Percentiles rank a stretch among this genome's conserved stretches.
Conservation (phyloP, 2,888 invertebrate species). For the Aspidiotus rigidus region DNA sequence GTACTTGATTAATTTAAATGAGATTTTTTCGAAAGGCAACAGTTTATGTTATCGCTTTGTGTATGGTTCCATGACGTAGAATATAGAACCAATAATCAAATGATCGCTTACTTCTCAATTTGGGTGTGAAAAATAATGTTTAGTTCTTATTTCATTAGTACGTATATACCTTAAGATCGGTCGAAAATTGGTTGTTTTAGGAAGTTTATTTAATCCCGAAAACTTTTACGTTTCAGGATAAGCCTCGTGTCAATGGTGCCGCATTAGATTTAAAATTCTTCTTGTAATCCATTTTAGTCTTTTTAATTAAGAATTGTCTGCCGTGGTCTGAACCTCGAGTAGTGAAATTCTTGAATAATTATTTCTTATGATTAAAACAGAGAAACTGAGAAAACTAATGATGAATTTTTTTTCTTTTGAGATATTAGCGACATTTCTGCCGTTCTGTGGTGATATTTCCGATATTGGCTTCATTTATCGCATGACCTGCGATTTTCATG, state of each 20-base stretch:
- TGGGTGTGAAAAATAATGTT: too few relatives aligned
- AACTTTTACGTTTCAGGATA: slow-evolving; percentile 18
- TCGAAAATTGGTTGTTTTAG: too few relatives aligned
- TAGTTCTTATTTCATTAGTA: too few relatives aligned
- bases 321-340: not conserved
- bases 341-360: not conserved
- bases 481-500: not conserved
- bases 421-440: slow-evolving; percentile 17
- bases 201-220: not conserved
- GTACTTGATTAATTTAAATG: too few relatives aligned
- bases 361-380: not conserved
- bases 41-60: too few relatives aligned
- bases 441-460: slow-evolving; percentile 22
- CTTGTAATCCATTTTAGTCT: too few relatives aligned
- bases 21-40: too few relatives aligned
- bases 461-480: slow-evolving; percentile 26
- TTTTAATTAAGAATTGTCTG: too few relatives aligned
- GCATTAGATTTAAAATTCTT: not conserved
- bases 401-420: slow-evolving; percentile 23
- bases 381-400: slow-evolving; percentile 10
- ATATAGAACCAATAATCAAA: too few relatives aligned
- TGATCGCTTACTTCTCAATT: too few relatives aligned
- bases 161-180: too few relatives aligned
- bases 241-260: slow-evolving; percentile 2
- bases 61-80: too few relatives aligned